Evolutionary conservation across 2,113 vertebrate genomes (phyloP).

Genomic region (Anser brachyrhynchus): DNA sequence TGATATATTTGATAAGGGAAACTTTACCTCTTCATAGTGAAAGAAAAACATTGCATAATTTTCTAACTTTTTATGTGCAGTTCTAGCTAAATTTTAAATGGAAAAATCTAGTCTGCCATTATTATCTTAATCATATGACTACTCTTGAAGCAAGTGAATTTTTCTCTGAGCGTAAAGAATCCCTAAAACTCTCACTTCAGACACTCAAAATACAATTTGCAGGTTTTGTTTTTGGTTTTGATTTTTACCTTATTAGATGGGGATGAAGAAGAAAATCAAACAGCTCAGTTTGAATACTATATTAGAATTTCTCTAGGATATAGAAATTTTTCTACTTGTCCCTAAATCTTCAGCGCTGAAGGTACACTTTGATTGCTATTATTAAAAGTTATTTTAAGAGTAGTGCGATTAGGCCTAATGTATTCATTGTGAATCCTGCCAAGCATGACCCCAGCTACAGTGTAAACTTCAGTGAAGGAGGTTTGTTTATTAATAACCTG

Average conservation of each 20-base stretch:
- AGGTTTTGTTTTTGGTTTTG: not conserved
- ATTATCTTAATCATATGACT: not conserved
- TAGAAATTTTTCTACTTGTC: not conserved
- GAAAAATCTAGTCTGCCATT: not conserved
- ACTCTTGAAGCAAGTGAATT: not conserved
- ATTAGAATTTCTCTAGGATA: not conserved
- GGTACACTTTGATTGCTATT: not conserved
- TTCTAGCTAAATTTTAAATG: not conserved
- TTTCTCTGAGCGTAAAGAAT: not conserved
- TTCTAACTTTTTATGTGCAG: not conserved
- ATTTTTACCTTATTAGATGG: not conserved
- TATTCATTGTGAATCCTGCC: not conserved
- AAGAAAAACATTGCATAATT: not conserved
- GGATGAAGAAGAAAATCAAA: not conserved
- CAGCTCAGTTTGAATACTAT: not conserved
- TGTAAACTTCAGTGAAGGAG: not conserved
- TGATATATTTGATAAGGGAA: not conserved
- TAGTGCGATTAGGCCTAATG: not conserved
- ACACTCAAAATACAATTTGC: not conserved
- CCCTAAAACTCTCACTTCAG: not conserved
- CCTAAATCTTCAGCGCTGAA: not conserved
- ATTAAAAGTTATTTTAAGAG: not conserved
- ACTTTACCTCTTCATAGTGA: not conserved
- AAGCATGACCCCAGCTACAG: not conserved
- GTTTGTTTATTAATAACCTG: constrained; percentile 14